Conservation (phyloP, 1,140 invertebrate genomes). For the Hypsibius dujardini region DNA sequence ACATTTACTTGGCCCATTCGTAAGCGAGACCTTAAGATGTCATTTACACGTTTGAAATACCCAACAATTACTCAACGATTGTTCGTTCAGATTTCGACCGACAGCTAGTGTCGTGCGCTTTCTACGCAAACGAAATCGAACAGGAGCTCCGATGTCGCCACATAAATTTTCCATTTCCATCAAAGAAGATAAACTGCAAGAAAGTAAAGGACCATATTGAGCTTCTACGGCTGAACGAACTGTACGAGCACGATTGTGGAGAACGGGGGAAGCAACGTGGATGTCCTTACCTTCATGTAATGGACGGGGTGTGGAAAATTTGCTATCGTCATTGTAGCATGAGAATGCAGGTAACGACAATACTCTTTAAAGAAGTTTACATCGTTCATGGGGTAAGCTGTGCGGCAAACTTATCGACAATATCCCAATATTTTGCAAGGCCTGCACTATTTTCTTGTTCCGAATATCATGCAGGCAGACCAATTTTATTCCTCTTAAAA, state of each 20-base stretch:
- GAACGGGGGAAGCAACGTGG: background rate
- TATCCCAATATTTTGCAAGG: background rate
- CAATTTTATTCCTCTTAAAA: background rate
- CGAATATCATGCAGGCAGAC: background rate
- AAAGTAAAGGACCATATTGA: background rate
- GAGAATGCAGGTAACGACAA: background rate
- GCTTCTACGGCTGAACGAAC: background rate
- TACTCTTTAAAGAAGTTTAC: background rate
- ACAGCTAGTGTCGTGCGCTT: background rate
- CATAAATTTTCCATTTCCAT: background rate
- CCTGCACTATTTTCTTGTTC: background rate
- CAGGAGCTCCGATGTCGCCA: background rate
- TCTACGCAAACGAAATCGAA: slow-evolving; percentile 1
- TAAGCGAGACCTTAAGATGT: background rate
- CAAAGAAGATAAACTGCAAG: background rate
- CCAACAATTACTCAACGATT: background rate
- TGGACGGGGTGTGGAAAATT: background rate
- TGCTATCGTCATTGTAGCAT: slow-evolving; percentile 3
- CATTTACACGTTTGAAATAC: background rate
- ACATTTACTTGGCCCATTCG: background rate
- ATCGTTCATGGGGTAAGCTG: background rate
- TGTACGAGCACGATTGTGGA: background rate
- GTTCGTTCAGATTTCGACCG: background rate
- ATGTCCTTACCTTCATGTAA: background rate
- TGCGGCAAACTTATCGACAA: background rate